Evolutionary conservation across 2,888 invertebrate genomes (phyloP).

Genomic region (Oligia latruncula): DNA sequence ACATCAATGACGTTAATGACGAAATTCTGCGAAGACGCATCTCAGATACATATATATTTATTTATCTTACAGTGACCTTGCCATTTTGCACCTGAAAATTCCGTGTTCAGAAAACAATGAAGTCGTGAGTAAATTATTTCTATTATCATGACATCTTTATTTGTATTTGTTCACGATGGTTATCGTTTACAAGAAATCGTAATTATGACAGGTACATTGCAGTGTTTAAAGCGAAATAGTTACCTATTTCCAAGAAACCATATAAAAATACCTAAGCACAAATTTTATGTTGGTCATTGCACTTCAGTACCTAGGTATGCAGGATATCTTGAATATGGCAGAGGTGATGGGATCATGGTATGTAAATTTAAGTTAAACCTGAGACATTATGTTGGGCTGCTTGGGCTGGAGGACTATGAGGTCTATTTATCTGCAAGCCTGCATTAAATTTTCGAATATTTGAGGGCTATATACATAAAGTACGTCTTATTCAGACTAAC

Average conservation of each 20-base stretch:
- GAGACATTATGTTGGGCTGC: background rate
- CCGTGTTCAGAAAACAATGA: background rate
- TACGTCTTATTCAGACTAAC: background rate
- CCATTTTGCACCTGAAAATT: background rate
- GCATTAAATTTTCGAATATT: background rate
- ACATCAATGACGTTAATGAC: background rate
- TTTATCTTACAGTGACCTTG: background rate
- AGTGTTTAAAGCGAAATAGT: conserved; percentile 23
- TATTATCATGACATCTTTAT: conserved; percentile 11
- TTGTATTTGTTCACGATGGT: conserved; percentile 2
- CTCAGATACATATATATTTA: background rate
- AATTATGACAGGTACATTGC: background rate
- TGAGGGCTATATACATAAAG: background rate
- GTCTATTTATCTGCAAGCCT: background rate
- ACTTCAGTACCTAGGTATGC: background rate
- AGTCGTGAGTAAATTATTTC: background rate
- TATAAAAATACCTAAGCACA: background rate
- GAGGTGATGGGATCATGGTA: conserved; percentile 2
- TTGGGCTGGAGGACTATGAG: background rate
- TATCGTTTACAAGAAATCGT: conserved; percentile 14
- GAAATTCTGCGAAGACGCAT: background rate
- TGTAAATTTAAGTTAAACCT: background rate
- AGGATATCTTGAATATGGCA: background rate
- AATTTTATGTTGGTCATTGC: background rate
- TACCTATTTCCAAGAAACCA: conserved; percentile 18